Base-by-base conservation (phyloP, 2,888 invertebrate genomes). In the Metallyticus violacea region DNA sequence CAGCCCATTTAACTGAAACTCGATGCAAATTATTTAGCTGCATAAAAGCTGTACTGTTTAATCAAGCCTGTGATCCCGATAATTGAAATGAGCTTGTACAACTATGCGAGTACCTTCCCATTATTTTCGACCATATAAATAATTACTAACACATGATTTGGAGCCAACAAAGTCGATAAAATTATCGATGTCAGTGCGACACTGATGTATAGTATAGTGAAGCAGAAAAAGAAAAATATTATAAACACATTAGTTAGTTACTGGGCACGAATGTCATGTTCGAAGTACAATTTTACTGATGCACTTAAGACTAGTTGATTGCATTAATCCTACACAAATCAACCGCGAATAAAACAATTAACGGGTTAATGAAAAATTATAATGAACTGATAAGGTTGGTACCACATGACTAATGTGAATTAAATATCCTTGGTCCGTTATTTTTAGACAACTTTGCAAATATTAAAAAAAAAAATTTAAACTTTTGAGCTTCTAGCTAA, bases 141-240 rank as follows among this genome's bases (percentile, higher is more conserved):
- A 77, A 83, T 83, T 77, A 29, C 77, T 77, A 77, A 83, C 77
- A 83, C 77, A 83, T 83, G 83, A 83, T 77, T 83, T 83, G 77
- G 77, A 83, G 83, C 83, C 29, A 83, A 77, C 76, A 77, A 77
- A 83, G 83, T 83, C 83, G 83, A 83, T 77, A 62, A 15, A 62
- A 62, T 15, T 62, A 62, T 62, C 40, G 40, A 62, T 7, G 15
- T 62, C 22, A 22, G 40, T 22, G 15, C 1, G 4, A 15, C 9
- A 62, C 40, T 15, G 15, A 62, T 15, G 6, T 62, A 15, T 62
- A 62, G 40, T 6, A 62, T 62, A 9, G 22, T 15, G 40, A 62
- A 15, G 40, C 40, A 2, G 15, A 62, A 40, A 9, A 9, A 40
- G 22, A 62, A 15, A 62, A 62, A 62, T 3, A 62, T 15, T 15